Base-by-base conservation (phyloP, 2,888 invertebrate genomes). In the Mesorhabditis spiculigera region DNA sequence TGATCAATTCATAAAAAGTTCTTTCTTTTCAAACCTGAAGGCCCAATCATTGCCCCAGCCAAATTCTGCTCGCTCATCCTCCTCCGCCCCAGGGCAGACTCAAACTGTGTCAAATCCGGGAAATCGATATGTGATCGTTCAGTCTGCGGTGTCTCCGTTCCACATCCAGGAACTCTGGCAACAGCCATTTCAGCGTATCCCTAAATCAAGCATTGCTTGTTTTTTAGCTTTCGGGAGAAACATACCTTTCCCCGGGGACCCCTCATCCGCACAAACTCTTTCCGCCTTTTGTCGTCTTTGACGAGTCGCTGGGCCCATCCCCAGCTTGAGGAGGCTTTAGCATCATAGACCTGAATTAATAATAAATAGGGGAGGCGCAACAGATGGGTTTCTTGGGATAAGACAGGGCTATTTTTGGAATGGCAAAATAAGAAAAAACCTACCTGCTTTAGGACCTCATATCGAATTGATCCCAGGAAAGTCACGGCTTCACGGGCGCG, bases 211-310 rank as follows among this genome's bases (percentile, higher is more conserved):
- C 28, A 28, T 63, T 63, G 6, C 2, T 8, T 41, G 10, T 43
- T 41, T 8, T 43, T 5, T 2, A 13, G 65, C 8, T 28, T 28
- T 6, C 16, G 28, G 41, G 28, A 28, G 28, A 28, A 28, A 28
- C 28, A 28, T 28, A 67, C 67, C 66, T 81, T 85, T 16, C 94
- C 94, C 86, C 92, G 92, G 13, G 97, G 97, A 13, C 97, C 97
- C 88, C 95, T 93, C 95, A 98, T 95, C 73, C 95, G 90, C 66
- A 98, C 95, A 89, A 96, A 98, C 89, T 98, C 97, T 86, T 96
- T 93, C 70, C 96, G 65, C 58, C 78, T 68, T 6, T 77, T 77
- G n/a, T 75, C 75, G 6, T 93, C 93, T 68, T 79, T 74, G 68
- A 86, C 77, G 71, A 83, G 71, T 71, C 81, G 81, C 70, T 84